Percentiles rank a stretch among this genome's conserved stretches.
Evolutionary conservation across 2,113 vertebrate species (phyloP).

Genomic region (Ophthalmolycus amberensis): DNA sequence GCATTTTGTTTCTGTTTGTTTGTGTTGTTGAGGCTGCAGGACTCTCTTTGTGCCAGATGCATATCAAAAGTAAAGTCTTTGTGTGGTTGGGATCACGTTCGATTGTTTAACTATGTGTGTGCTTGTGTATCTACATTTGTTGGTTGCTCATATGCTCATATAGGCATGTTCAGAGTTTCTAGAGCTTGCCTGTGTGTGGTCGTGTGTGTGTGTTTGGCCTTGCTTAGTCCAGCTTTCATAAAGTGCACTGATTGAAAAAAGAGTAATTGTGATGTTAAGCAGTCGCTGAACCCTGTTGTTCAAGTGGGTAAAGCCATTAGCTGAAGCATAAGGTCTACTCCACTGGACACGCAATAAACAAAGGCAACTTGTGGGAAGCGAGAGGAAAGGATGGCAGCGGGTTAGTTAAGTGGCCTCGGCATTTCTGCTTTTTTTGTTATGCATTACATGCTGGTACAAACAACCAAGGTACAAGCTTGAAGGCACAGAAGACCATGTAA

Average conservation of each 20-base stretch:
- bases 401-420: conserved; percentile 44
- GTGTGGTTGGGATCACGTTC: conserved; percentile 5
- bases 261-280: conserved; percentile 75
- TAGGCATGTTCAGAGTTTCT: not conserved
- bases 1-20: not conserved
- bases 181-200: not conserved
- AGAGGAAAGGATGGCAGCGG: conserved; percentile 30
- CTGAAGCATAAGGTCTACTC: conserved; percentile 56
- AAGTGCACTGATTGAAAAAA: conserved; percentile 69
- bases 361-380: conserved; percentile 1
- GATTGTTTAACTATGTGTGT: not conserved
- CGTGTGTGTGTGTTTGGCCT: not conserved
- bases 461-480: conserved; percentile 15
- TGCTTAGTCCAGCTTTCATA: conserved; percentile 17
- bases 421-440: conserved; percentile 47
- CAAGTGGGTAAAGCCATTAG: conserved; percentile 68
- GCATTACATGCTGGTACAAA: conserved; percentile 48
- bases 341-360: conserved; percentile 37
- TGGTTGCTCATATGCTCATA: not conserved
- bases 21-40: not conserved
- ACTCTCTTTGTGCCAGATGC: not conserved
- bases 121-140: not conserved
- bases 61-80: not conserved
- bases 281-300: conserved; percentile 74
- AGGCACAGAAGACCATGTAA: conserved; percentile 23